Percentiles rank a stretch among this genome's conserved stretches.
Evolutionary conservation across 2,113 vertebrate genomes (phyloP).

Genomic region (Phaethornis superciliosus): DNA sequence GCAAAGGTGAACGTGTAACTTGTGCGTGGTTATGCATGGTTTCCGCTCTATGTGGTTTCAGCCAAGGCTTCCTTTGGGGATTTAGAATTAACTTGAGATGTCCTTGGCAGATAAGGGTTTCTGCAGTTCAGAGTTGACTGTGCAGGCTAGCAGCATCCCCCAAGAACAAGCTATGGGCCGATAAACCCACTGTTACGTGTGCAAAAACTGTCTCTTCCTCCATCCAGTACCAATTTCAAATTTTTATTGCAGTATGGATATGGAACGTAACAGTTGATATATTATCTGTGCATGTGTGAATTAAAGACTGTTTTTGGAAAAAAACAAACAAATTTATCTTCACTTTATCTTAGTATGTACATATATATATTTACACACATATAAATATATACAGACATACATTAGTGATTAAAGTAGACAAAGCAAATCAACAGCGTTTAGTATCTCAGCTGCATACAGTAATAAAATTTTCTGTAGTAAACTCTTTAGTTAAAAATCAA

Average conservation of each 20-base stretch:
- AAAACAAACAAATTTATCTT: background rate
- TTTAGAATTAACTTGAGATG: background rate
- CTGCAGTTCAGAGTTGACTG: background rate
- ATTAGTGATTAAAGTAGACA: background rate
- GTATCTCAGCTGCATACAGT: background rate
- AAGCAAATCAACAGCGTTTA: background rate
- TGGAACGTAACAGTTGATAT: rapidly evolving
- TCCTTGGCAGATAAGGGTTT: background rate
- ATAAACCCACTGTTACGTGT: background rate
- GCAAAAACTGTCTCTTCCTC: background rate
- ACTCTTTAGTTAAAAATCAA: background rate
- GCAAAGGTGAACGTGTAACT: background rate
- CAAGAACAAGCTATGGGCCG: background rate
- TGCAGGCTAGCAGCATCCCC: background rate
- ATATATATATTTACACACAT: rapidly evolving
- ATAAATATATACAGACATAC: background rate
- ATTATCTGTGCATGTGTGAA: background rate
- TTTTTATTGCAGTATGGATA: background rate
- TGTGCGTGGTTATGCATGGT: background rate
- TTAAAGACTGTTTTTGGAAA: background rate
- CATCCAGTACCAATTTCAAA: background rate
- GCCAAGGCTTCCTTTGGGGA: background rate
- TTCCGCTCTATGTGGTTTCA: background rate
- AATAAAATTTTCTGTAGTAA: background rate
- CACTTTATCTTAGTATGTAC: background rate